Evolutionary conservation across 2,888 invertebrate species (phyloP).

Genomic region (Archaeoteleia sp.): DNA sequence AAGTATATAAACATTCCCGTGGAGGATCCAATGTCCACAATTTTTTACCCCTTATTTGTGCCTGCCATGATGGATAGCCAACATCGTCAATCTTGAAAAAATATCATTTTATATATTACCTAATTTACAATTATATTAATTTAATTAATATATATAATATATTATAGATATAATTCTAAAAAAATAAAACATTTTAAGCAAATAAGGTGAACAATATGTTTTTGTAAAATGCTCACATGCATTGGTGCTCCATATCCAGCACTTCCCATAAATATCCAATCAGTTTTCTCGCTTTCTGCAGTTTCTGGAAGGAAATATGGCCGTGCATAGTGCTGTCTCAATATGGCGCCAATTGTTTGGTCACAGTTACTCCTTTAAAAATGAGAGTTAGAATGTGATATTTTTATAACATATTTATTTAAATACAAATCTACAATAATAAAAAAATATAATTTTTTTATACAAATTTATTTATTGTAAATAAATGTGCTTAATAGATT

Average conservation of each 20-base stretch:
- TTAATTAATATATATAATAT: not conserved
- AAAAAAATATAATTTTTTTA: no score
- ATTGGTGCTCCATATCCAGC: conserved; percentile 95
- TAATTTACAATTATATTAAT: not conserved
- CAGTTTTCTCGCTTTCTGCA: conserved; percentile 91
- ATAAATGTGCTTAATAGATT: no score
- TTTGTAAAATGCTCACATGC: conserved; percentile 82
- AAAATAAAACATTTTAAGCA: not conserved
- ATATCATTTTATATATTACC: not conserved
- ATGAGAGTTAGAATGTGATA: no score
- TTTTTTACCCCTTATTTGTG: conserved; percentile 92
- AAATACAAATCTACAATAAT: not conserved
- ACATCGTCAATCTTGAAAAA: conserved; percentile 91
- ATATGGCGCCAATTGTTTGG: conserved; percentile 84
- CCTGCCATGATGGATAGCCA: conserved; percentile 96
- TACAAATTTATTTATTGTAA: not conserved
- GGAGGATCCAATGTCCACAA: conserved; percentile 94
- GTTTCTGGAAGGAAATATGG: conserved; percentile 93
- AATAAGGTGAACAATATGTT: not conserved
- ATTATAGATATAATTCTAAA: conserved; percentile 7
- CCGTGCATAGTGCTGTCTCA: conserved; percentile 85
- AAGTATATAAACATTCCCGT: conserved; percentile 91
- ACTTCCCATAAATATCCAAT: conserved; percentile 98
- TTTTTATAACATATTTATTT: not conserved
- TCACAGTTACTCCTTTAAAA: conserved; percentile 92